Base-by-base conservation (phyloP, 2,113 vertebrate species). In the Machaerirhynchus nigripectus region DNA sequence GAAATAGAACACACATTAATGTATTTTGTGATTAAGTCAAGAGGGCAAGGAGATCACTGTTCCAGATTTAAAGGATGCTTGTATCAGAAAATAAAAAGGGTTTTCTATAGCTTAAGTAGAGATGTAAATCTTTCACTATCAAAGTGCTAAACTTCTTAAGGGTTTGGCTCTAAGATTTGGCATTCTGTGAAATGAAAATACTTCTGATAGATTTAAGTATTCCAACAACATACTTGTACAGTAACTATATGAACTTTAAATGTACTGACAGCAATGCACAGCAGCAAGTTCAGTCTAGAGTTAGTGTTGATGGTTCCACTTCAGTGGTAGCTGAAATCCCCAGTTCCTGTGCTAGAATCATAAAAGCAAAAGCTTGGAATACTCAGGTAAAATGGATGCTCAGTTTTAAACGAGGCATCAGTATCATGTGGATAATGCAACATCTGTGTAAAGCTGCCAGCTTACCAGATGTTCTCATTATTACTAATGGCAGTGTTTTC, bases 181-280 rank as follows among this genome's bases (percentile, higher is more conserved):
- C 52, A 71, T 60, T 82, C 69, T 79, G 40, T n/a, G 14, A 95
- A 95, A 92, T 37, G 31, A 95, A 93, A 91, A 95, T 73, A 81
- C 57, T 91, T 64, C 15, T 18, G 37, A 55, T 27, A 55, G 94
- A 74, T 42, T n/a, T 28, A 84, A 77, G 35, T 74, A 50, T 81
- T 93, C 57, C 87, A 80, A 68, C 52, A 71, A 46, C 20, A 63
- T 2, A 40, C 24, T 83, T 84, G 50, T 70, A 61, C 35, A 69
- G 35, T 56, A 68, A 87, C 40, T 33, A 69, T 26, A 42, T n/a
- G 33, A 71, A 87, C 49, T 85, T 76, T 59, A 85, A 90, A 79
- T 1, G 4, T 55, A 69, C 69, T 89, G 75, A 73, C 71, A 90
- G 65, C 46, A 60, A 49, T 10, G n/a, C 42, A 65, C 20, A 40